Conservation (phyloP, 2,888 invertebrate genomes). For the Eudasyphora cyanicolor region DNA sequence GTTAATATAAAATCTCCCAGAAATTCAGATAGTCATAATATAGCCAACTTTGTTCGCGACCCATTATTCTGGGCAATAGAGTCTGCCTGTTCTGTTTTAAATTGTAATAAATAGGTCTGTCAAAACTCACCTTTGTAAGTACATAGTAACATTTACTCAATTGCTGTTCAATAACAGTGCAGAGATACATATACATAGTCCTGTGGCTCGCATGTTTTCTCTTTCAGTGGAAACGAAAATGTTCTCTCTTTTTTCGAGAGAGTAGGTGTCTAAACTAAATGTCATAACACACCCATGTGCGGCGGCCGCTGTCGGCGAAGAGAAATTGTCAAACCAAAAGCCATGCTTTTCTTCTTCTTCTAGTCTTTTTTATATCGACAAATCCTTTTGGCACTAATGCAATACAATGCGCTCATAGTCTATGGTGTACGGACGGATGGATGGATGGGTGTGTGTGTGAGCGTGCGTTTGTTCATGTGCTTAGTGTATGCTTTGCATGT, state of each 20-base stretch:
- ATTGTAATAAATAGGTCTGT: not conserved
- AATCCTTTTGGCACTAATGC: conserved; percentile 2
- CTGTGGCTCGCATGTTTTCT: not conserved
- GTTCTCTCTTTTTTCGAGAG: not conserved
- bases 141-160: not conserved
- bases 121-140: not conserved
- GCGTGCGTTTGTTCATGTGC: conserved; percentile 2
- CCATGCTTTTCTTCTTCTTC: not conserved
- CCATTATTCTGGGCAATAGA: not conserved
- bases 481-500: not conserved
- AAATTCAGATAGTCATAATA: not conserved
- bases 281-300: conserved; percentile 35
- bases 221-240: not conserved
- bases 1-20: not conserved
- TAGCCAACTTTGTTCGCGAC: not conserved
- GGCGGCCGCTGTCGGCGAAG: not conserved
- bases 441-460: not conserved
- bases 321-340: not conserved
- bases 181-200: not conserved
- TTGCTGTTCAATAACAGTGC: not conserved
- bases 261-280: not conserved
- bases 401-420: not conserved
- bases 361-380: not conserved
- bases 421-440: not conserved
- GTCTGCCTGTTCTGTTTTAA: not conserved